phyloP scores from a whole-genome alignment of 2,797 vertebrate genomes.

The Muraenolepis orangiensis region DNA sequence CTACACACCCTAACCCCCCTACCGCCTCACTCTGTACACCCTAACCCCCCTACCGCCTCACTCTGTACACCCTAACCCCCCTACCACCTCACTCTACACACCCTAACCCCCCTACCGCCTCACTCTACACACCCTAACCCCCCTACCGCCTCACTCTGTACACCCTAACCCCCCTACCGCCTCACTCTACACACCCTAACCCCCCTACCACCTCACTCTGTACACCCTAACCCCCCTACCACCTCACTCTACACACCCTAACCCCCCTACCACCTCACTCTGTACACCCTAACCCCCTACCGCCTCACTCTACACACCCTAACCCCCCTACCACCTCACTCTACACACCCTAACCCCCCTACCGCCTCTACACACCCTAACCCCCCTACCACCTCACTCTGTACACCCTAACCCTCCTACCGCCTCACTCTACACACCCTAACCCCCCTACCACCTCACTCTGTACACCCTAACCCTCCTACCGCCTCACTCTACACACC shows the following conservation, averaged over 20 bases:
- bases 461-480: background rate
- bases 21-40: background rate
- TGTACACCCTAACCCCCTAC: background rate
- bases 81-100: background rate
- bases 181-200: background rate
- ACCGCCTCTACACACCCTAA: constrained; percentile 47
- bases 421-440: background rate
- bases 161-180: no score
- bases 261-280: constrained; percentile 1
- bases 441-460: background rate
- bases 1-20: constrained; percentile 6
- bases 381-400: no score
- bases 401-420: no score
- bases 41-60: no score
- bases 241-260: background rate
- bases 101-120: no score
- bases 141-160: background rate
- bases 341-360: constrained; percentile 21
- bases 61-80: background rate
- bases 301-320: no score
- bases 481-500: no score
- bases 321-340: no score
- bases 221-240: no score
- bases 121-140: no score
- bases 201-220: no score